Conservation (phyloP, 2,797 vertebrate genomes). For the Clarias fuscus region DNA sequence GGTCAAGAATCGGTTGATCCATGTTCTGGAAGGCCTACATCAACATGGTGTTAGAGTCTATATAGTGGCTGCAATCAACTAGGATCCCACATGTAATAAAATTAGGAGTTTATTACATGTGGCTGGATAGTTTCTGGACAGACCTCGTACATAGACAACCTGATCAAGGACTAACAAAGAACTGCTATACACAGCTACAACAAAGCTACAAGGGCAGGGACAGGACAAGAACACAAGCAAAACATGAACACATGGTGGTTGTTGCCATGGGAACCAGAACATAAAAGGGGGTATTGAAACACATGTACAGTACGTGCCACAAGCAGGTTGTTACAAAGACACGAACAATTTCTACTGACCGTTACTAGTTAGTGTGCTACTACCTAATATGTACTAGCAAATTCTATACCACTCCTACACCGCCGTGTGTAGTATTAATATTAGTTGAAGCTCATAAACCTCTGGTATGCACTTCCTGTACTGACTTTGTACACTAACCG, state of each 20-base stretch:
- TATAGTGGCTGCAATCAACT: no score
- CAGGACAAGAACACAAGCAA: neutral
- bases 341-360: neutral
- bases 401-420: neutral
- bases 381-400: neutral
- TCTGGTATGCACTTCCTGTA: neutral
- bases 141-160: neutral
- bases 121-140: no score
- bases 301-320: neutral
- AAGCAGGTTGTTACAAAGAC: neutral
- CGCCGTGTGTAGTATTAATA: neutral
- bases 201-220: neutral
- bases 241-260: neutral
- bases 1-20: no score
- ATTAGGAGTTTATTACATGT: no score
- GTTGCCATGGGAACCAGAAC: neutral
- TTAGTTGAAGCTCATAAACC: neutral
- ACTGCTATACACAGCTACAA: neutral
- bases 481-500: neutral
- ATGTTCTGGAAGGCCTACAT: no score
- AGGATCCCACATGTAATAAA: no score
- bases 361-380: neutral
- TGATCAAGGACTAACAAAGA: neutral
- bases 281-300: neutral
- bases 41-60: no score